Conservation (phyloP, 1,140 invertebrate species). For the Dreissena polymorpha region DNA sequence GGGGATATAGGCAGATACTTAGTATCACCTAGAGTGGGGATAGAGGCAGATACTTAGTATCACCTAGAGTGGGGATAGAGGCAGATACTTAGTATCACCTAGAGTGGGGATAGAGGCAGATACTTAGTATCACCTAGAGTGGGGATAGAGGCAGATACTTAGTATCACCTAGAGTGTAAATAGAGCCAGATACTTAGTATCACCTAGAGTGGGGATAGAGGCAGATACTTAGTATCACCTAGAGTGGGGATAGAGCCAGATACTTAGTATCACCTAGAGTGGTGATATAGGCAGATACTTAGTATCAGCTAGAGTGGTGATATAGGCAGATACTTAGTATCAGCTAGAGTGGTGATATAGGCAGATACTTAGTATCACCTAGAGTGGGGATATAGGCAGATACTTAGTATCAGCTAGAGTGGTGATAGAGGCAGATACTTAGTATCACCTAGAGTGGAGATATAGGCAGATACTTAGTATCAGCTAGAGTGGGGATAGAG, state of each 20-base stretch:
- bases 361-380: constrained; percentile 90
- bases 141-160: constrained; percentile 85
- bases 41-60: constrained; percentile 88
- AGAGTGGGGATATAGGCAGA: constrained; percentile 79
- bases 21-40: constrained; percentile 85
- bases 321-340: constrained; percentile 86
- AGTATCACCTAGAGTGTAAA: constrained; percentile 86
- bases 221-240: constrained; percentile 90
- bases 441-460: constrained; percentile 86
- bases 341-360: constrained; percentile 83
- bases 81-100: constrained; percentile 90
- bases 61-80: constrained; percentile 84
- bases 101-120: constrained; percentile 81
- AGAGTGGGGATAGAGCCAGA: constrained; percentile 80
- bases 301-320: constrained; percentile 86
- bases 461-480: constrained; percentile 86
- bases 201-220: constrained; percentile 84
- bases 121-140: constrained; percentile 87
- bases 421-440: constrained; percentile 85
- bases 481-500: constrained; percentile 84
- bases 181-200: constrained; percentile 87
- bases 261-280: constrained; percentile 87
- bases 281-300: constrained; percentile 84
- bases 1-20: constrained; percentile 84
- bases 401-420: constrained; percentile 87